A percentile compares a stretch with the other conserved stretches of the same genome.
phyloP scores from a whole-genome alignment of 2,113 vertebrate genomes.

The Lophura nycthemera region DNA sequence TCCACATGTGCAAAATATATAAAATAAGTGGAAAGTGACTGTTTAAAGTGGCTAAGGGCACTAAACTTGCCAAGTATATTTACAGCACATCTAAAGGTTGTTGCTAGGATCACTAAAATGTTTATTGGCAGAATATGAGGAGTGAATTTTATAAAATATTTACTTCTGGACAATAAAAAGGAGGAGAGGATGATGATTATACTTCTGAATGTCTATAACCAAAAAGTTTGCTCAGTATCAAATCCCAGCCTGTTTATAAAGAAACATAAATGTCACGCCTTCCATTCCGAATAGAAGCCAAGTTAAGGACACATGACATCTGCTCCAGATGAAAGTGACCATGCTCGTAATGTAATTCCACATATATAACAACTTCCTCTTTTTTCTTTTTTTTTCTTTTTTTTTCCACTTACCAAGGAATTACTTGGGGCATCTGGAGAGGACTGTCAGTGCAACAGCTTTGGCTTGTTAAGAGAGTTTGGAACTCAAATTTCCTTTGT shows the following conservation, averaged over 20 bases:
- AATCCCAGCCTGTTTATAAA: slow-evolving; percentile 7
- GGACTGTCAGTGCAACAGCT: background rate
- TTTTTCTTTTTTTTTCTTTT: background rate
- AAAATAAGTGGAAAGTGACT: slow-evolving; percentile 4
- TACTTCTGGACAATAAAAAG: slow-evolving; percentile 54
- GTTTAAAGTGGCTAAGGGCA: slow-evolving; percentile 25
- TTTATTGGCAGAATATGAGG: slow-evolving; percentile 52
- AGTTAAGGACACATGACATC: slow-evolving; percentile 50
- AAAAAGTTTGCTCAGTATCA: background rate
- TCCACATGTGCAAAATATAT: background rate
- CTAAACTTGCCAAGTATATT: slow-evolving; percentile 4
- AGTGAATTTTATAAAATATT: slow-evolving; percentile 36
- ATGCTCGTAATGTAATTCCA: slow-evolving; percentile 3
- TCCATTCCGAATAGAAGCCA: slow-evolving; percentile 26
- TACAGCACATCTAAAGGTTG: slow-evolving; percentile 8
- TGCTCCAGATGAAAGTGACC: slow-evolving; percentile 55
- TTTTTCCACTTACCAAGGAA: slow-evolving; percentile 17
- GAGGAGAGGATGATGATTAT: background rate
- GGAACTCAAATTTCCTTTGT: background rate
- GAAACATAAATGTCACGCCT: slow-evolving; percentile 15
- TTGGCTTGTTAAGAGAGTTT: background rate
- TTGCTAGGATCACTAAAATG: slow-evolving; percentile 44
- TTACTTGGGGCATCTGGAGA: background rate
- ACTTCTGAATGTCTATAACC: background rate
- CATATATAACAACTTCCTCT: slow-evolving; percentile 44